These are phyloP conservation scores for Autographa pulchrina DNA, from an alignment of 2,888 invertebrate species.

Conservation along the genomic window DNA sequence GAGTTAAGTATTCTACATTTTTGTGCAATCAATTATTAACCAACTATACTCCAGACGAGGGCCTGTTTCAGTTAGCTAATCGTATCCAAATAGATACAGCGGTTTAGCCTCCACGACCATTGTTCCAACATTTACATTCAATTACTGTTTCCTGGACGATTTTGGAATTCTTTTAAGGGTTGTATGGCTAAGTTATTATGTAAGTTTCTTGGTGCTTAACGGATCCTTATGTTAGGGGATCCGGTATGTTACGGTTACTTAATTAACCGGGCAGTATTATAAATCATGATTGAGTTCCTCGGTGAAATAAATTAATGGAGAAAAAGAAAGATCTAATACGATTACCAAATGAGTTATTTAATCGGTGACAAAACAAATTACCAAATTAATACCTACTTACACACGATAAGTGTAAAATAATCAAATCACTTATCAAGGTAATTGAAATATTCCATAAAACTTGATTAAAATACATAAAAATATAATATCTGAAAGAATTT, in stretches of 20 bases:
- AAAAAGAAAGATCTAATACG: no score
- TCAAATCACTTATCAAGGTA: not conserved
- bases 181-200: constrained; percentile 18
- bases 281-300: no score
- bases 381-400: no score
- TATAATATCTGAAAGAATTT: not conserved
- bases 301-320: no score
- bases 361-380: no score
- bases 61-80: constrained; percentile 53
- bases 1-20: no score
- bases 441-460: not conserved
- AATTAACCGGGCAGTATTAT: no score
- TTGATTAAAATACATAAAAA: not conserved
- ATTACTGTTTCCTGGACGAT: constrained; percentile 48
- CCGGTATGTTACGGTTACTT: no score
- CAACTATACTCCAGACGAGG: no score
- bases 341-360: no score
- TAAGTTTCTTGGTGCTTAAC: constrained; percentile 11
- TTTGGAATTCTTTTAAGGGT: constrained; percentile 25
- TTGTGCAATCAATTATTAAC: no score
- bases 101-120: constrained; percentile 48
- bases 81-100: constrained; percentile 55
- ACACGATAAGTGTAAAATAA: no score
- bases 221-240: not conserved
- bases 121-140: constrained; percentile 51